Percentiles rank a stretch among this genome's conserved stretches.
Conservation (phyloP, 2,797 vertebrate genomes). For the Neopelma chrysocephalum region DNA sequence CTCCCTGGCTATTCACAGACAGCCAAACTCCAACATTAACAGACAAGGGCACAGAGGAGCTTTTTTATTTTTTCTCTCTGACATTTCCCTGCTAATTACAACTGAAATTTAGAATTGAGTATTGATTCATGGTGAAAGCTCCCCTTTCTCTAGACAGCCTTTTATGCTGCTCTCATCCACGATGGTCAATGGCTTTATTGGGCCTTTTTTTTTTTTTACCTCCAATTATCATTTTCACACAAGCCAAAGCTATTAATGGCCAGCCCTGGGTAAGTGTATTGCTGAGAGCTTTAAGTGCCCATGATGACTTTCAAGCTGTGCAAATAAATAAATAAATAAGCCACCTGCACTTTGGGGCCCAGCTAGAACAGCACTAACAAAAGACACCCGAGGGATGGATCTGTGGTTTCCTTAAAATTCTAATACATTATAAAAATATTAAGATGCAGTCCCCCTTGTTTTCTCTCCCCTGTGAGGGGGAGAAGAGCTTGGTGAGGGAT, state of each 20-base stretch:
- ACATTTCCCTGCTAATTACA: background rate
- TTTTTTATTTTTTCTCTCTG: background rate
- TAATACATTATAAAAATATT: background rate
- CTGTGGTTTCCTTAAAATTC: background rate
- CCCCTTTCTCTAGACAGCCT: background rate
- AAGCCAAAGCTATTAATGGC: background rate
- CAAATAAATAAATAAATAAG: background rate
- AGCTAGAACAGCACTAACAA: background rate
- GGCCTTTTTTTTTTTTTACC: background rate
- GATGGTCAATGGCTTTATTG: background rate
- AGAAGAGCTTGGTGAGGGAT: background rate
- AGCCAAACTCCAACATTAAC: background rate
- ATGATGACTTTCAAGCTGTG: background rate
- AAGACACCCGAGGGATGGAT: background rate
- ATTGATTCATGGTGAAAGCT: background rate
- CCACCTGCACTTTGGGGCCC: background rate
- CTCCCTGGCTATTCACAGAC: background rate
- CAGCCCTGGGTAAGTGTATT: background rate
- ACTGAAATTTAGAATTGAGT: background rate
- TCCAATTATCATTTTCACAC: background rate
- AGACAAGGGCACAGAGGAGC: background rate
- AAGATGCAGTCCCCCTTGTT: background rate
- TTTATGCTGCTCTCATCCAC: background rate
- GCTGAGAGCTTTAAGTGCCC: conserved; percentile 11
- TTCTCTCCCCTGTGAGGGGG: background rate